phyloP scores from a whole-genome alignment of 2,113 vertebrate genomes.

The Scomber colias region DNA sequence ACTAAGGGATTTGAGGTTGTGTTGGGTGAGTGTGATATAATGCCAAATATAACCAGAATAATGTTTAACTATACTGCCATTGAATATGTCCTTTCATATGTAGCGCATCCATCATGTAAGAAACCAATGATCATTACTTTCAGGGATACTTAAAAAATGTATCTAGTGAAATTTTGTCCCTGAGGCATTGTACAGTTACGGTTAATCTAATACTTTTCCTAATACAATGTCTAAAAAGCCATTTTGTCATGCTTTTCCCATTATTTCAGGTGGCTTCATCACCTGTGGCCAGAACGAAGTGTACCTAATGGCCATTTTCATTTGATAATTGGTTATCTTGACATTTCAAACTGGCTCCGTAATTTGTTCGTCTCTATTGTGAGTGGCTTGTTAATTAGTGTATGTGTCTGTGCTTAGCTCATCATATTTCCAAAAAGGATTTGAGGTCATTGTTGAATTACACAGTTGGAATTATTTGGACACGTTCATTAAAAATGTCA shows the following conservation, averaged over 20 bases:
- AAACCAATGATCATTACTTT: slow-evolving; percentile 43
- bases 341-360: slow-evolving; percentile 84
- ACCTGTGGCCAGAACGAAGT: slow-evolving; percentile 77
- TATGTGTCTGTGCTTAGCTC: slow-evolving; percentile 73
- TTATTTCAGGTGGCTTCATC: slow-evolving; percentile 78
- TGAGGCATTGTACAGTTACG: slow-evolving; percentile 55
- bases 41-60: slow-evolving; percentile 13
- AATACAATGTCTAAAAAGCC: slow-evolving; percentile 61
- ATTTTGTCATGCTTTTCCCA: slow-evolving; percentile 57
- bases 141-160: slow-evolving; percentile 50
- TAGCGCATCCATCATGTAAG: slow-evolving; percentile 36
- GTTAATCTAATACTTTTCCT: slow-evolving; percentile 64
- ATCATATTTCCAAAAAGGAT: slow-evolving; percentile 65
- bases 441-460: slow-evolving; percentile 73
- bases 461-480: slow-evolving; percentile 75
- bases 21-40: neutral
- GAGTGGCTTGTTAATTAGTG: slow-evolving; percentile 81
- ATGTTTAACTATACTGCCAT: slow-evolving; percentile 6
- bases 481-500: slow-evolving; percentile 72
- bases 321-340: slow-evolving; percentile 87
- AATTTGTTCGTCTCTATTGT: slow-evolving; percentile 82
- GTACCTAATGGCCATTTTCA: slow-evolving; percentile 80
- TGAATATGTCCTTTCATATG: slow-evolving; percentile 25
- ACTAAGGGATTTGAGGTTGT: neutral
- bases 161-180: slow-evolving; percentile 43